Conservation (phyloP, 2,888 invertebrate genomes). For the Thereva nobilitata region DNA sequence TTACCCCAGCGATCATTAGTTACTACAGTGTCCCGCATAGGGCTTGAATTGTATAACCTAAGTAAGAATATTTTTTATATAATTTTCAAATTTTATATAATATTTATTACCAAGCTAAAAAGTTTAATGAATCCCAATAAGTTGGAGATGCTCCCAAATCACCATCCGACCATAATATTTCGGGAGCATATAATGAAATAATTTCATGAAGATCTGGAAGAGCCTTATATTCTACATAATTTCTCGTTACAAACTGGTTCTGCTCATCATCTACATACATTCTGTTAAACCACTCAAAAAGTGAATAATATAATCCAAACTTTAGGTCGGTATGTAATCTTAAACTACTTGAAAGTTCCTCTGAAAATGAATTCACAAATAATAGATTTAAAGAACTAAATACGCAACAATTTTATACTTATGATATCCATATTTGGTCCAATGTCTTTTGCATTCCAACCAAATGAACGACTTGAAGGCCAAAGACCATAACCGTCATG, state of each 20-base stretch:
- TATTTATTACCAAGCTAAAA: constrained; percentile 70
- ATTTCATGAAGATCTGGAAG: constrained; percentile 82
- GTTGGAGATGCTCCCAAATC: constrained; percentile 86
- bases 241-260: constrained; percentile 65
- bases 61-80: neutral
- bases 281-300: constrained; percentile 89
- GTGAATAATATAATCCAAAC: constrained; percentile 84
- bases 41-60: constrained; percentile 88
- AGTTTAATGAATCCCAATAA: constrained; percentile 84
- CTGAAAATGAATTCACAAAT: constrained; percentile 21
- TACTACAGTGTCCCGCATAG: constrained; percentile 84
- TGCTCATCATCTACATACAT: constrained; percentile 73
- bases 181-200: constrained; percentile 69
- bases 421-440: constrained; percentile 79
- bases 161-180: constrained; percentile 93
- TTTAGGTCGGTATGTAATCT: constrained; percentile 61
- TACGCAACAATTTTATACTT: constrained; percentile 54
- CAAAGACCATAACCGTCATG: constrained; percentile 86
- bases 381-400: neutral
- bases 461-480: constrained; percentile 78
- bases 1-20: constrained; percentile 94
- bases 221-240: constrained; percentile 72
- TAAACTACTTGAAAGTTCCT: constrained; percentile 34
- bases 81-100: neutral
- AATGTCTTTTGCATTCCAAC: constrained; percentile 81